Percentiles rank a stretch among this genome's conserved stretches.
These are phyloP conservation scores for Tenebrio molitor DNA, from an alignment of 1,140 invertebrate species.

Conservation along the genomic window DNA sequence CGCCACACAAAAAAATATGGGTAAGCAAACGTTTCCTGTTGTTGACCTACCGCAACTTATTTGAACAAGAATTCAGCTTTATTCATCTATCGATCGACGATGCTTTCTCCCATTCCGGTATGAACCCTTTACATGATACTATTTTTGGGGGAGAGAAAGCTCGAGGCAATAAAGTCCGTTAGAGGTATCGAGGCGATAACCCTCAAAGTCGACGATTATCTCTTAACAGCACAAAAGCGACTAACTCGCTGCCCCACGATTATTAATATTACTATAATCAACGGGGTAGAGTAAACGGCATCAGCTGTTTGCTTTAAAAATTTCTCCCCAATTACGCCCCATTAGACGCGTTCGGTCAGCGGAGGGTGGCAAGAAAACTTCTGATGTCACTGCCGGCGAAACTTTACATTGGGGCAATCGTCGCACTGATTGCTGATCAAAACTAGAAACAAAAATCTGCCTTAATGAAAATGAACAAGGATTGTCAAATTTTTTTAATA, in stretches of 20 bases:
- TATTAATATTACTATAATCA: no score
- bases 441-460: no score
- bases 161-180: neutral
- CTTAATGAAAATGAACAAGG: no score
- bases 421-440: no score
- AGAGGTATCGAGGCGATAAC: conserved; percentile 9
- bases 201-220: conserved; percentile 14
- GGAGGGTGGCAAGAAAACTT: no score
- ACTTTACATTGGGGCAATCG: no score
- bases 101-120: conserved; percentile 17
- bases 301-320: no score
- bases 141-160: conserved; percentile 27
- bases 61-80: conserved; percentile 25
- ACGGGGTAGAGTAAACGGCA: no score
- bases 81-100: conserved; percentile 31
- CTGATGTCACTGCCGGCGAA: no score
- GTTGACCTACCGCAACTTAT: conserved; percentile 25
- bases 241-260: neutral
- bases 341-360: no score
- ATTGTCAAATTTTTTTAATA: no score
- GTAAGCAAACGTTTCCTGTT: conserved; percentile 31
- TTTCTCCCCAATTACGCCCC: no score
- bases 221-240: neutral
- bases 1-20: neutral
- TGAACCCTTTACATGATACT: conserved; percentile 36